Conservation (phyloP, 2,797 vertebrate genomes). For the Cynodonichthys magdalenae region DNA sequence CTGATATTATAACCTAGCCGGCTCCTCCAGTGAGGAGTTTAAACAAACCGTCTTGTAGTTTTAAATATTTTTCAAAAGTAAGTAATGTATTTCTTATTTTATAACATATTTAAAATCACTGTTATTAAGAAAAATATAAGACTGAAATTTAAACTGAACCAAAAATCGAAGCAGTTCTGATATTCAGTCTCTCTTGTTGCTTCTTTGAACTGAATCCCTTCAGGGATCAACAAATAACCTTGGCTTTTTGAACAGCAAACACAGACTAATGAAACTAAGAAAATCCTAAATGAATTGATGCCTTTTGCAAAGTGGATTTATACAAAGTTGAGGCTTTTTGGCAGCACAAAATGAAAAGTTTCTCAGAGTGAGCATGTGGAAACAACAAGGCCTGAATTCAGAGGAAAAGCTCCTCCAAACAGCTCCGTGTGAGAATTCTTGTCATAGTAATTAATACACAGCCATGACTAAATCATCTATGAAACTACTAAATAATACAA, state of each 20-base stretch:
- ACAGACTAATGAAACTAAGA: constrained; percentile 39
- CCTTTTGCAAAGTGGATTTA: constrained; percentile 33
- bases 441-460: not conserved
- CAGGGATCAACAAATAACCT: constrained; percentile 41
- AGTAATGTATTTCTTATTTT: not conserved
- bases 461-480: not conserved
- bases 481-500: not conserved
- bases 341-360: constrained; percentile 1
- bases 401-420: constrained; percentile 1
- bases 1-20: constrained; percentile 14
- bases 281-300: constrained; percentile 33
- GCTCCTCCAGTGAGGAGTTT: constrained; percentile 6
- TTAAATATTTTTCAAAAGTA: not conserved
- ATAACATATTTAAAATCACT: not conserved
- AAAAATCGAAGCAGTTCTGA: constrained; percentile 15
- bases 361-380: not conserved
- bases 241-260: constrained; percentile 22
- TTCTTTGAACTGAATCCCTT: constrained; percentile 30
- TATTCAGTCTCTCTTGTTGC: constrained; percentile 8
- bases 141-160: constrained; percentile 36
- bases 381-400: not conserved
- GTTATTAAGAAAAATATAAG: constrained; percentile 6
- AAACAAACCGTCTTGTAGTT: constrained; percentile 16
- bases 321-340: constrained; percentile 19
- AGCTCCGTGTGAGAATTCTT: not conserved